Conservation (phyloP, 2,113 vertebrate genomes). For the Neodontobutis hainanensis region DNA sequence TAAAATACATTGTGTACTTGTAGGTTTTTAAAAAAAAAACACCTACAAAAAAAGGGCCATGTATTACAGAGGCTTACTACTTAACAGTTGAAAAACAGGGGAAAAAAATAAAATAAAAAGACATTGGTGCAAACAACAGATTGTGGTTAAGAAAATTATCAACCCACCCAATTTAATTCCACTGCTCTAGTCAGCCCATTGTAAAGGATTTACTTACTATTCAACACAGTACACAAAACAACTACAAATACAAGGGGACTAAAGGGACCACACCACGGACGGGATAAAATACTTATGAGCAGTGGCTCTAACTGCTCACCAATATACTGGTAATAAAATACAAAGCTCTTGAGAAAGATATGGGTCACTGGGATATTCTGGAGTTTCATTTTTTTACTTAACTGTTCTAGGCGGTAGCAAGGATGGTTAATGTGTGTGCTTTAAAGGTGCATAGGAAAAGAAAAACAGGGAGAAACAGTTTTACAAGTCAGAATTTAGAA, state of each 20-base stretch:
- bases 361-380: slow-evolving; percentile 53
- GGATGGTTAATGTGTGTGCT: slow-evolving; percentile 99
- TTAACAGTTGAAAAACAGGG: slow-evolving; percentile 13
- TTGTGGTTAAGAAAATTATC: slow-evolving; percentile 32
- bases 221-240: slow-evolving; percentile 66
- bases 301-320: slow-evolving; percentile 52
- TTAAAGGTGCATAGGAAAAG: slow-evolving; percentile 90
- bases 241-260: slow-evolving; percentile 70
- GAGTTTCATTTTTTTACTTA: slow-evolving; percentile 88
- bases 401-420: slow-evolving; percentile 99
- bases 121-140: slow-evolving; percentile 44
- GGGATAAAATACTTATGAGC: slow-evolving; percentile 50
- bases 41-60: slow-evolving; percentile 4
- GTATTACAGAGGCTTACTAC: slow-evolving; percentile 14
- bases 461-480: slow-evolving; percentile 95
- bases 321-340: slow-evolving; percentile 32
- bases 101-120: slow-evolving; percentile 11
- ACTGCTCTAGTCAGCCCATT: slow-evolving; percentile 38
- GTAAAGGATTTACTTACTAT: slow-evolving; percentile 15
- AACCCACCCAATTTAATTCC: slow-evolving; percentile 37
- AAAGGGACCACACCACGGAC: slow-evolving; percentile 58
- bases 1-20: background rate
- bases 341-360: slow-evolving; percentile 34
- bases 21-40: background rate
- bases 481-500: slow-evolving; percentile 94